Percentiles rank a stretch among this genome's conserved stretches.
phyloP scores from a whole-genome alignment of 2,113 vertebrate genomes.

The Mungos mungo region DNA sequence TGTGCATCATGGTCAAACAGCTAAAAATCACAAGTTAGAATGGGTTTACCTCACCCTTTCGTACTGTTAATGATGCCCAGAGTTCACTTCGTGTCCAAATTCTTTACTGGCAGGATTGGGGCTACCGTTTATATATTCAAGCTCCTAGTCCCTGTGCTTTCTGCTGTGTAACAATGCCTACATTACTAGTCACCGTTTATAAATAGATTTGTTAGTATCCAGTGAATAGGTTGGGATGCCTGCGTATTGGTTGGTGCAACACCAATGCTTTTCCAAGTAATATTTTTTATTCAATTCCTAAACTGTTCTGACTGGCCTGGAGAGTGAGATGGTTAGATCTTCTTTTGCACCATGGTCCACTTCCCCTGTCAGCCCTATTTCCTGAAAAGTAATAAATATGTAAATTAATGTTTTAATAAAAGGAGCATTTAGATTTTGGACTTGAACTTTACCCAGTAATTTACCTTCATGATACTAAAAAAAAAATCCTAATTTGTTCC shows the following conservation, averaged over 20 bases:
- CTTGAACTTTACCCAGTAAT: background rate
- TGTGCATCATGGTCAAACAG: background rate
- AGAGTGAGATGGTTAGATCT: background rate
- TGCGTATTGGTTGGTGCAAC: background rate
- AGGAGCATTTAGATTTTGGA: background rate
- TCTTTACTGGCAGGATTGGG: background rate
- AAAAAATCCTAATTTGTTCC: background rate
- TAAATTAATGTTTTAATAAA: background rate
- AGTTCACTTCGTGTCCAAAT: background rate
- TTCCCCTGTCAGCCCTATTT: background rate
- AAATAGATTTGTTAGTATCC: background rate
- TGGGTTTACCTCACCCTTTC: background rate
- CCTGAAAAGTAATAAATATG: background rate
- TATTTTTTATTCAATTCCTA: slow-evolving; percentile 1
- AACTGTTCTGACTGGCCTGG: background rate
- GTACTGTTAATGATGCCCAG: background rate
- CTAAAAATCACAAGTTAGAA: background rate
- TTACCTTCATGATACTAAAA: background rate
- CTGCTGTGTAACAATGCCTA: background rate
- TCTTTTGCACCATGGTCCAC: background rate
- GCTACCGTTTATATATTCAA: background rate
- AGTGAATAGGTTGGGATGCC: background rate
- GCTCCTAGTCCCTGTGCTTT: background rate
- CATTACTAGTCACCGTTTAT: background rate
- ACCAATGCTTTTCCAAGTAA: background rate